Conservation (phyloP, 2,113 vertebrate genomes). For the Ibidorhyncha struthersii region DNA sequence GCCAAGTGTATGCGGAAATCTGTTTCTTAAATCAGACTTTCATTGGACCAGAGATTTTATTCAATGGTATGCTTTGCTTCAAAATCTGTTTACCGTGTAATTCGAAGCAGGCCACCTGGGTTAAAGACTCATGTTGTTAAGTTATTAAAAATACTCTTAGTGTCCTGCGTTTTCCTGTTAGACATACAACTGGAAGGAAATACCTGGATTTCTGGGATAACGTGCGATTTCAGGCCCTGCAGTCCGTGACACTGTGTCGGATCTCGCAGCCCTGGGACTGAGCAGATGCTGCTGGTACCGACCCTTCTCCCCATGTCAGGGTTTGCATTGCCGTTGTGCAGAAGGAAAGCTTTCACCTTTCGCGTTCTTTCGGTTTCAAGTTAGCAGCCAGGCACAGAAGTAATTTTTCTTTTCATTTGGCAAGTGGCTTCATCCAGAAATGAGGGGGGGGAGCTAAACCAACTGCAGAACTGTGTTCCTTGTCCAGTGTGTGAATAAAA, state of each 20-base stretch:
- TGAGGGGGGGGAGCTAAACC: too few relatives aligned
- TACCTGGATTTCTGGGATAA: background rate
- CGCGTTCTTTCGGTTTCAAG: background rate
- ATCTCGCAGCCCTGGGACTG: too few relatives aligned
- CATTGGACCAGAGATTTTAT: too few relatives aligned
- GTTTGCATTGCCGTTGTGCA: accelerated
- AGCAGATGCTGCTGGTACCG: background rate
- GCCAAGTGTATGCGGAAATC: accelerated
- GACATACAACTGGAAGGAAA: background rate
- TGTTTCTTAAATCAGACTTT: background rate
- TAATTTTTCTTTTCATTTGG: background rate
- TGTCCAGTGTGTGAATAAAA: accelerated
- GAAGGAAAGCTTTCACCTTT: background rate
- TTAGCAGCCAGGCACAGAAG: background rate
- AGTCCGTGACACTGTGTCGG: accelerated
- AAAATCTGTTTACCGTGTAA: background rate
- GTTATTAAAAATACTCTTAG: background rate
- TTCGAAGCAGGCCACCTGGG: background rate
- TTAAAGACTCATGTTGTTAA: background rate
- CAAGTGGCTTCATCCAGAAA: background rate
- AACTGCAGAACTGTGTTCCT: background rate
- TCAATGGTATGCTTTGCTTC: background rate
- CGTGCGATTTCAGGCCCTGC: background rate
- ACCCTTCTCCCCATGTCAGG: background rate
- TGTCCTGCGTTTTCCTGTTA: background rate